Evolutionary conservation across 2,888 invertebrate genomes (phyloP).

Genomic region (Euproctis similis): DNA sequence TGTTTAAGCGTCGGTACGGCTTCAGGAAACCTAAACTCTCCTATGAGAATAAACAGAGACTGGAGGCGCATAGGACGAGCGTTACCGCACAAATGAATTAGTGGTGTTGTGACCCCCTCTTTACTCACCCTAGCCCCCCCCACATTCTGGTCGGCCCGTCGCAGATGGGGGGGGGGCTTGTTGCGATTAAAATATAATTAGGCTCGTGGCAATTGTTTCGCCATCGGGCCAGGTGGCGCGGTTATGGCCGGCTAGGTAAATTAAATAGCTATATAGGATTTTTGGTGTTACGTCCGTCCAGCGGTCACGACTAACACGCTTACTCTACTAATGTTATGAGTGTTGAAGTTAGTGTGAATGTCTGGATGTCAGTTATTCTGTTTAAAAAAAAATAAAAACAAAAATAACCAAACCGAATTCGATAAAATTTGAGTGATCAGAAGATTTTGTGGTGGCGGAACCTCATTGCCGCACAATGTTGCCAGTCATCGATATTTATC

Average conservation of each 20-base stretch:
- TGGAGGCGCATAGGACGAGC: slow-evolving; percentile 48
- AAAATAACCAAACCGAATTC: too few species aligned
- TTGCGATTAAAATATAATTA: slow-evolving; percentile 75
- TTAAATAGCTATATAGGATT: slow-evolving; percentile 69
- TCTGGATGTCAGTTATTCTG: too few species aligned
- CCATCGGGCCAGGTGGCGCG: slow-evolving; percentile 70
- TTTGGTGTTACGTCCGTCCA: slow-evolving; percentile 59
- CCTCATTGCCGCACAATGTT: too few species aligned
- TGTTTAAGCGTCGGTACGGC: slow-evolving; percentile 69
- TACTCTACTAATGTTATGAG: too few species aligned
- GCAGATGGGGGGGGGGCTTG: slow-evolving; percentile 44
- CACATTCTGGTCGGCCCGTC: slow-evolving; percentile 22
- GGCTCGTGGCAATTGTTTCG: slow-evolving; percentile 71
- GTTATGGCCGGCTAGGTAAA: slow-evolving; percentile 59
- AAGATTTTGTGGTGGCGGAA: too few species aligned
- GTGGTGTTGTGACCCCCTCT: slow-evolving; percentile 43
- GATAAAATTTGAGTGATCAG: too few species aligned
- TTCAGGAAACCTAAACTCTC: slow-evolving; percentile 71
- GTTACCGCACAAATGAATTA: slow-evolving; percentile 68
- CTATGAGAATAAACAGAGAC: slow-evolving; percentile 70
- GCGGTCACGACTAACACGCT: slow-evolving; percentile 53
- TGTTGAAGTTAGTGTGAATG: too few species aligned
- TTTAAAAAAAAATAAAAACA: too few species aligned
- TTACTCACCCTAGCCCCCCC: slow-evolving; percentile 19
- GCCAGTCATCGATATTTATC: too few species aligned